phyloP scores from a whole-genome alignment of 2,888 invertebrate species.

The Pristionchus mayeri region DNA sequence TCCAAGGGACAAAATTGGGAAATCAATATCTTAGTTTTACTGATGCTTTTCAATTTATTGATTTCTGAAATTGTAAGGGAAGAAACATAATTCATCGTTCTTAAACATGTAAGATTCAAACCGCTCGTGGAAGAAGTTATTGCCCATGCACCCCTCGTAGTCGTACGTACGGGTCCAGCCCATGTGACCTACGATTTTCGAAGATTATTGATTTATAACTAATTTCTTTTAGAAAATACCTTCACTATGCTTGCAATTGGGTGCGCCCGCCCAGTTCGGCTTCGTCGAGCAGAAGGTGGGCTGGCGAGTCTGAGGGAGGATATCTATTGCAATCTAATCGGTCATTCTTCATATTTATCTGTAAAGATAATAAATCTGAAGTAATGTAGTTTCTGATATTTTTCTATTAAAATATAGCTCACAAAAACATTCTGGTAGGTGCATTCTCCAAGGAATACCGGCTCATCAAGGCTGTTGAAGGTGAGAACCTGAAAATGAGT shows the following conservation, averaged over 20 bases:
- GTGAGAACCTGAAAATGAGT: background rate
- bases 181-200: background rate
- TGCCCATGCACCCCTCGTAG: background rate
- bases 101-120: background rate
- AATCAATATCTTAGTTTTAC: too few relatives aligned
- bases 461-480: constrained; percentile 8
- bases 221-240: background rate
- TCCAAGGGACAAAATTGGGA: too few relatives aligned
- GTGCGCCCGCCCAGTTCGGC: constrained; percentile 1
- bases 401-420: background rate
- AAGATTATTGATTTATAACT: background rate
- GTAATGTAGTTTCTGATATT: background rate
- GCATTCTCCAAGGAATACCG: constrained; percentile 30
- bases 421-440: background rate
- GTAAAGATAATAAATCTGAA: too few relatives aligned
- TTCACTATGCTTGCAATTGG: constrained; percentile 25
- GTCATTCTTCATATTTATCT: too few relatives aligned
- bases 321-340: too few relatives aligned
- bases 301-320: constrained; percentile 35
- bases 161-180: constrained; percentile 29
- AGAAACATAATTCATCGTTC: too few relatives aligned
- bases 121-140: constrained; percentile 15
- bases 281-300: constrained; percentile 1
- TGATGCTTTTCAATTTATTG: too few relatives aligned
- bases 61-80: too few relatives aligned